Evolutionary conservation across 2,888 invertebrate species (phyloP).

Genomic region (Amiota minor): DNA sequence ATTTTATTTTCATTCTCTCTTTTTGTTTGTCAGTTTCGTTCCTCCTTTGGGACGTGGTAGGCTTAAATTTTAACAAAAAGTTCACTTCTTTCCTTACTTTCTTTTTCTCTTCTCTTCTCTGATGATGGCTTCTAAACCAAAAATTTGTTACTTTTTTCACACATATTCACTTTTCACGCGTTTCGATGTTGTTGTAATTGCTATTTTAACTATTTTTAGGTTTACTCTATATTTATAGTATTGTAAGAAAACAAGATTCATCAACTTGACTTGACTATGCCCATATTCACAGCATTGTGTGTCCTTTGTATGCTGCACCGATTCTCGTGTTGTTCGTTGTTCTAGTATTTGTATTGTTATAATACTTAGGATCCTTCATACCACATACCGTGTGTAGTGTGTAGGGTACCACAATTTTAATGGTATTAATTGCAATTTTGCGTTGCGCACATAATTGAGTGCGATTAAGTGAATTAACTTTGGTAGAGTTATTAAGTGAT

Average conservation of each 20-base stretch:
- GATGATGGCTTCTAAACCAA: neutral
- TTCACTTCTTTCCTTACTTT: neutral
- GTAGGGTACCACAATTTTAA: slow-evolving; percentile 46
- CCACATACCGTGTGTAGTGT: too few relatives aligned
- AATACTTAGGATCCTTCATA: too few relatives aligned
- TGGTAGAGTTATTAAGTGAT: slow-evolving; percentile 53
- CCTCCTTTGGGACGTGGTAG: neutral
- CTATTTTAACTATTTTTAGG: neutral
- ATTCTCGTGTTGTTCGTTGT: slow-evolving; percentile 3
- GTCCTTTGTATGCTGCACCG: neutral
- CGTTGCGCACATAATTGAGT: slow-evolving; percentile 26
- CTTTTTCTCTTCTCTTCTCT: neutral
- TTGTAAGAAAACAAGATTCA: too few relatives aligned
- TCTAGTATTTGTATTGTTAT: slow-evolving; percentile 15
- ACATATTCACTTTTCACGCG: slow-evolving; percentile 18
- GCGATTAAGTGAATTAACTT: slow-evolving; percentile 59
- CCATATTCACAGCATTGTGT: neutral
- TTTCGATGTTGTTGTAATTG: neutral
- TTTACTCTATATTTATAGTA: neutral
- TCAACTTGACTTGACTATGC: too few relatives aligned
- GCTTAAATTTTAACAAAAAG: neutral
- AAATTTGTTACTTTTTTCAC: neutral
- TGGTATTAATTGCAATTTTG: slow-evolving; percentile 63
- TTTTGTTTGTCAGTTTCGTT: too few relatives aligned
- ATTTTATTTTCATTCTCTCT: too few relatives aligned